These are phyloP conservation scores for Solea solea DNA, from an alignment of 2,113 vertebrate species.

Conservation along the genomic window DNA sequence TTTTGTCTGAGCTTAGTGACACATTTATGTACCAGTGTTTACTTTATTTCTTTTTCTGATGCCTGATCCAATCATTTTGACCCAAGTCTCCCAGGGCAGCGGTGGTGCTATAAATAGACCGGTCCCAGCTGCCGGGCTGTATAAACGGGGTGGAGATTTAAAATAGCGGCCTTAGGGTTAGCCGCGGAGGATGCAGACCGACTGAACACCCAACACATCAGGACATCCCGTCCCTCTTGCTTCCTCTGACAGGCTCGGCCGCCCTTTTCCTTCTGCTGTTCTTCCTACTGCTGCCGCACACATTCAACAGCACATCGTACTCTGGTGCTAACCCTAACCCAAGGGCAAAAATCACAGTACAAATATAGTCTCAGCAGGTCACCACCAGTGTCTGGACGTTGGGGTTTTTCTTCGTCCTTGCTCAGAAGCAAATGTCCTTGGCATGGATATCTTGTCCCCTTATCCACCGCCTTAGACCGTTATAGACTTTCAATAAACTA, in stretches of 20 bases:
- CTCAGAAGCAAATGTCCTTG: too few relatives aligned
- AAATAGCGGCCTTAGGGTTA: conserved; percentile 56
- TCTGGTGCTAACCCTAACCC: too few relatives aligned
- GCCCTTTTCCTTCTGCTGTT: conserved; percentile 54
- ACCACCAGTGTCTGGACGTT: too few relatives aligned
- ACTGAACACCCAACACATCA: conserved; percentile 66
- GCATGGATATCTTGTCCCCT: too few relatives aligned
- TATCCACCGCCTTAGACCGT: too few relatives aligned
- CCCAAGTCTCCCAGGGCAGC: conserved; percentile 41
- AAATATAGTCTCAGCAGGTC: conserved; percentile 17
- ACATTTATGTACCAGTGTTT: too few relatives aligned
- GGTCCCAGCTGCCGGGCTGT: conserved; percentile 72
- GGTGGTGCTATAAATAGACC: conserved; percentile 70
- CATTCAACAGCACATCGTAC: conserved; percentile 70
- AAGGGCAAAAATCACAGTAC: conserved; percentile 46
- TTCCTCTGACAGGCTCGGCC: conserved; percentile 59
- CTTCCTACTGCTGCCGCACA: conserved; percentile 43
- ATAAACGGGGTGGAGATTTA: conserved; percentile 39
- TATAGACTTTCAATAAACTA: too few relatives aligned
- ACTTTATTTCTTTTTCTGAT: too few relatives aligned
- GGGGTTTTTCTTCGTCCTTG: too few relatives aligned
- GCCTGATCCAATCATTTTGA: too few relatives aligned
- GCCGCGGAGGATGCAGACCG: conserved; percentile 53
- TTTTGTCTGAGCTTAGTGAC: too few relatives aligned
- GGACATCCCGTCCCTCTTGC: conserved; percentile 55